Evolutionary conservation across 2,113 vertebrate genomes (phyloP).

Genomic region (Ivindomyrus marchei): DNA sequence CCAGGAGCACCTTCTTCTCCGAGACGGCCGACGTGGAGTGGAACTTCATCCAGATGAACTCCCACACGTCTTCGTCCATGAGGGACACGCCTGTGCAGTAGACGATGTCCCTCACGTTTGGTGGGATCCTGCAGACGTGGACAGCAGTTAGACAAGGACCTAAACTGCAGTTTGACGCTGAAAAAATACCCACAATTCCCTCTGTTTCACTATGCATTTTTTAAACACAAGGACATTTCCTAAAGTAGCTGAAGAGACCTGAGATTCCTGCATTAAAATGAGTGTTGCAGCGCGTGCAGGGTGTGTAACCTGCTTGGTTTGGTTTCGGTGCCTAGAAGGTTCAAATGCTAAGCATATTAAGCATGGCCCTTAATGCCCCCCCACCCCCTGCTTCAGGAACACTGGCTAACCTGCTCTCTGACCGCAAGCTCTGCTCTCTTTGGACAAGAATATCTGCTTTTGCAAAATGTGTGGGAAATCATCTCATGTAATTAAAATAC

Average conservation of each 20-base stretch:
- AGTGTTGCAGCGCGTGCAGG: neutral
- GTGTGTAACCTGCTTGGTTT: neutral
- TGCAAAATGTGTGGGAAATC: neutral
- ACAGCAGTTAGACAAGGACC: neutral
- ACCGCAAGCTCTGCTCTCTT: neutral
- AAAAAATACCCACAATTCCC: conserved; percentile 15
- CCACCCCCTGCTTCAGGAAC: neutral
- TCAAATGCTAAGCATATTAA: neutral
- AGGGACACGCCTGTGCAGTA: conserved; percentile 96
- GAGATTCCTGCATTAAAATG: neutral
- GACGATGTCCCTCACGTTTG: conserved; percentile 91
- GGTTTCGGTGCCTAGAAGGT: neutral
- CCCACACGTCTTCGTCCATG: conserved; percentile 98
- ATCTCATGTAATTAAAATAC: neutral
- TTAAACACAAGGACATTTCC: neutral
- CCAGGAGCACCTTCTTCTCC: conserved; percentile 92
- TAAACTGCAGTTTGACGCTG: neutral
- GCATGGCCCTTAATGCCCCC: neutral
- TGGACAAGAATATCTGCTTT: neutral
- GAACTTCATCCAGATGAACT: conserved; percentile 99
- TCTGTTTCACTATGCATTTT: neutral
- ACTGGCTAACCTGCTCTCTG: neutral
- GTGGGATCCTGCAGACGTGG: conserved; percentile 72
- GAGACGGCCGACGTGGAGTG: conserved; percentile 85
- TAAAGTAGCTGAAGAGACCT: neutral